Evolutionary conservation across 2,888 invertebrate species (phyloP), one percentile per base, ranked within the genome.

Genomic region (Hesperia comma): DNA sequence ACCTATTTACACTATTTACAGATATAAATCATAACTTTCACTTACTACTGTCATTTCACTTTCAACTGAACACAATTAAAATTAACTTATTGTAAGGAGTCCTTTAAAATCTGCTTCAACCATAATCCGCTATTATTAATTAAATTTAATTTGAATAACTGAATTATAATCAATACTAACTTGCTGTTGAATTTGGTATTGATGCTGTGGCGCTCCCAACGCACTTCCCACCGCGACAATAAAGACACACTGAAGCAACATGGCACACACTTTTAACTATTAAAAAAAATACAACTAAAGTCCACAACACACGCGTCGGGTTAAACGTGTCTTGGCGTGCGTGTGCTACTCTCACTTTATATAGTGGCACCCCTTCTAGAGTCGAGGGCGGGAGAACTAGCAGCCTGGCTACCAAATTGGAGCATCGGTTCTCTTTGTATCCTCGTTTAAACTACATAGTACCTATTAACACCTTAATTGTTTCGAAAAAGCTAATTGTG

Each of bases 331-430:
- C 79, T 75, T 86, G 81, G 82, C 79, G 79, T 83, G 86, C 85
- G 84, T 86, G 83, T 82, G 73, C 73, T 63, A 84, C 86, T 83
- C 84, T 87, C 88, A 81, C 87, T 86, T 86, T 92, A 89, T 92
- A 92, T 92, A 92, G 79, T 80, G 79, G 69, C 90, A 90, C 87
- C 91, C 91, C 91, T 88, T 85, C 90, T 89, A 80, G 63, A 68
- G 69, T 67, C 67, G 77, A 79, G 79, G 81, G 88, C 81, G 86
- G 87, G 86, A 61, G 61, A 53, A 40, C 63, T 62, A 5, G 26
- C 33, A 19, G 41, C 68, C 7, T 61, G 53, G 71, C 64, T 71
- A 60, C 70, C 64, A 70, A 74, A 73, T 73, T 77, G 67, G 72
- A 70, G 63, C 70, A 70, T 55, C 60, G 67, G 63, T 69, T 67